Conservation (phyloP, 1,140 invertebrate species). For the Ctenoplectra terminalis region DNA sequence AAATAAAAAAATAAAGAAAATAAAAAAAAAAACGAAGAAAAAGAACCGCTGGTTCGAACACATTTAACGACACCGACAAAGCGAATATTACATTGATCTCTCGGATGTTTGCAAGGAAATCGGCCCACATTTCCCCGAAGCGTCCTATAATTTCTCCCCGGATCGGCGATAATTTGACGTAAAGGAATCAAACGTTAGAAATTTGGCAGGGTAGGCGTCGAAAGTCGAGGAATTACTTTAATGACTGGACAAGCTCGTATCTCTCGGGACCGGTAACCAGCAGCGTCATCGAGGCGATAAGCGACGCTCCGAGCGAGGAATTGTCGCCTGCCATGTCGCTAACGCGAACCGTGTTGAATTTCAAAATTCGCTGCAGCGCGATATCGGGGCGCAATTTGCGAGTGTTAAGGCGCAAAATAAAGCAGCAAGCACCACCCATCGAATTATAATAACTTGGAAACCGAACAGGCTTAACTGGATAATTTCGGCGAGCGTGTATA, state of each 20-base stretch:
- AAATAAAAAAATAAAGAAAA: too few relatives aligned
- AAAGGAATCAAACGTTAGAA: not conserved
- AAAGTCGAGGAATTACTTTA: not conserved
- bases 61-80: not conserved
- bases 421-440: not conserved
- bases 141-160: not conserved
- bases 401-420: constrained; percentile 11
- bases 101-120: constrained; percentile 6
- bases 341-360: constrained; percentile 11
- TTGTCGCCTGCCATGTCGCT: not conserved
- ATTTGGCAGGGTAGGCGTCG: not conserved
- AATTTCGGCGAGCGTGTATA: not conserved
- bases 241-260: constrained; percentile 2
- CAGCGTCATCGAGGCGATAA: constrained; percentile 10
- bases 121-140: not conserved
- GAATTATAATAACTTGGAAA: not conserved
- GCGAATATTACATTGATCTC: not conserved
- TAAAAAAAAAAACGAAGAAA: too few relatives aligned
- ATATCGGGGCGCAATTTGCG: constrained; percentile 22
- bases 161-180: constrained; percentile 1
- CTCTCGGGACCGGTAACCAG: not conserved
- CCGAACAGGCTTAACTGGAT: not conserved
- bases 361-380: not conserved
- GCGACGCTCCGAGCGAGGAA: not conserved
- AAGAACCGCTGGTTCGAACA: not conserved